Conservation (phyloP, 2,888 invertebrate genomes). For the Phalera bucephala region DNA sequence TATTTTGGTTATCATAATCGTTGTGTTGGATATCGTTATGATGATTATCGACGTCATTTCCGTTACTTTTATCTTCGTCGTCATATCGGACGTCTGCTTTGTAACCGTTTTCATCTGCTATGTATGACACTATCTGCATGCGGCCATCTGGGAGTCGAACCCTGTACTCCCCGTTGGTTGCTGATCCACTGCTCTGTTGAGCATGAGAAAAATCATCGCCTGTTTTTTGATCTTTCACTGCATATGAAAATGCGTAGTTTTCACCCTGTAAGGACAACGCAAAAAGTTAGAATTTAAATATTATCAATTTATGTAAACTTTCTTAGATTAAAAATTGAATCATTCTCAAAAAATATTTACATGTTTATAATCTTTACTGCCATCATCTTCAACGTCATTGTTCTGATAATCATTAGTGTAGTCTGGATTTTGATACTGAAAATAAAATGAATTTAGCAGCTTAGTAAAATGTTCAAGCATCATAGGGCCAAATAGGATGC, state of each 20-base stretch:
- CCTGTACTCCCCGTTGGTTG: conserved; percentile 86
- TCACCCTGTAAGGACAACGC: conserved; percentile 49
- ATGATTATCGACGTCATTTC: conserved; percentile 18
- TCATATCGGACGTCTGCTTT: conserved; percentile 86
- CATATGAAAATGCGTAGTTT: conserved; percentile 86
- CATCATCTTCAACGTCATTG: conserved; percentile 40
- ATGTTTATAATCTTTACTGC: conserved; percentile 46
- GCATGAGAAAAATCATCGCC: conserved; percentile 87
- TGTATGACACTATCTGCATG: conserved; percentile 86
- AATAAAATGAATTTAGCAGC: conserved; percentile 8
- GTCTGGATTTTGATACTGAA: conserved; percentile 36
- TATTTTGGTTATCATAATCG: conserved; percentile 24
- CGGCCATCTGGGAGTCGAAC: conserved; percentile 87
- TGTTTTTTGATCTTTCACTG: conserved; percentile 83
- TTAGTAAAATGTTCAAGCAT: too few species aligned
- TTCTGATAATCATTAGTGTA: conserved; percentile 36
- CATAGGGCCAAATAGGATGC: too few species aligned
- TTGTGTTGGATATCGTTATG: conserved; percentile 12
- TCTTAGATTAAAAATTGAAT: too few species aligned
- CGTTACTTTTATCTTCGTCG: conserved; percentile 49
- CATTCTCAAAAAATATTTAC: too few species aligned
- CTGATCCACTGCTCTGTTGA: conserved; percentile 84
- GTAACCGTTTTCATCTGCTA: conserved; percentile 86
- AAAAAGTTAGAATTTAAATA: too few species aligned
- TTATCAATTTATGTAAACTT: too few species aligned